These are phyloP conservation scores for Fopius arisanus DNA, from an alignment of 1,140 invertebrate species.

Conservation along the genomic window DNA sequence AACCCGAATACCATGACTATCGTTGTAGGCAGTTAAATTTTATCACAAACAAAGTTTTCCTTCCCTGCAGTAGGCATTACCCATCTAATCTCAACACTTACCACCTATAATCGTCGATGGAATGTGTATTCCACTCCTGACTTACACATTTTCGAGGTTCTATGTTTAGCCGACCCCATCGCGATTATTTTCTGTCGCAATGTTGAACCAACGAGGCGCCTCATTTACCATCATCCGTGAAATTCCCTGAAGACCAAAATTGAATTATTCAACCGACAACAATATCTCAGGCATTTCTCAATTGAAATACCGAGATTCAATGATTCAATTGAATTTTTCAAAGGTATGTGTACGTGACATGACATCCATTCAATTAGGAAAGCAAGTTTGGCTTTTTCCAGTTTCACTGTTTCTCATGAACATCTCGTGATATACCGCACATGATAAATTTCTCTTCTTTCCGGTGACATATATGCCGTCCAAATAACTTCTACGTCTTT, in stretches of 20 bases:
- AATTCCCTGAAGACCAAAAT: not conserved
- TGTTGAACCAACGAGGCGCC: not conserved
- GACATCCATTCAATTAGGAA: not conserved
- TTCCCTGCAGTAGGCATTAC: conserved; percentile 22
- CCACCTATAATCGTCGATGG: conserved; percentile 1
- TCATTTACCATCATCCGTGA: not conserved
- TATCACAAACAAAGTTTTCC: conserved; percentile 40
- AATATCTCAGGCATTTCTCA: not conserved
- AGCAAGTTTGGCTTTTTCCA: not conserved
- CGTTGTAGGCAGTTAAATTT: conserved; percentile 42
- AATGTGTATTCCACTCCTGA: not conserved
- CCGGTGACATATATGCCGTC: conserved; percentile 19
- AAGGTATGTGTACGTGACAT: not conserved
- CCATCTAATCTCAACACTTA: not conserved
- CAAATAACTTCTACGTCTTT: conserved; percentile 28
- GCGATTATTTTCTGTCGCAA: conserved; percentile 5
- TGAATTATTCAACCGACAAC: not conserved
- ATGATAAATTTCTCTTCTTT: conserved; percentile 16
- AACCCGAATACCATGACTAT: conserved; percentile 34
- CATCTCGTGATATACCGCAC: conserved; percentile 3
- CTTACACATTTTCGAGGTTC: not conserved
- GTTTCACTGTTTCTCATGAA: conserved; percentile 24
- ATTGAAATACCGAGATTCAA: not conserved
- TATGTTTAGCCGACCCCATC: conserved; percentile 8
- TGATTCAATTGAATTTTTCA: not conserved